These are phyloP conservation scores for Aethes cnicana DNA, from an alignment of 2,888 invertebrate genomes.

Conservation along the genomic window DNA sequence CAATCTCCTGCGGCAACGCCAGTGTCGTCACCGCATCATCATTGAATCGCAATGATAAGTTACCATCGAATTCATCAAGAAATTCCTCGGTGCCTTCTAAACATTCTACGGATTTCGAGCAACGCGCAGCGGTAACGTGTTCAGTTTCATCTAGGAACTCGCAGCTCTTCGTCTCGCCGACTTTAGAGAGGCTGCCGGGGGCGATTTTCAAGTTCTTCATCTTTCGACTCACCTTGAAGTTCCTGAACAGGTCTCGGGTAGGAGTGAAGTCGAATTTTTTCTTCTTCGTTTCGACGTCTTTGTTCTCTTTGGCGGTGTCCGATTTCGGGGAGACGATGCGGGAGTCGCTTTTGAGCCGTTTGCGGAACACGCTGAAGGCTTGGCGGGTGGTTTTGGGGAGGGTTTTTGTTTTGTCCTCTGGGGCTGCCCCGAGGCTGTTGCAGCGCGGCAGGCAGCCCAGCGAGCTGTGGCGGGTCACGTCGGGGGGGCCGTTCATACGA, in stretches of 20 bases:
- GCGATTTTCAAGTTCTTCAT: slow-evolving; percentile 67
- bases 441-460: slow-evolving; percentile 59
- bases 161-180: slow-evolving; percentile 71
- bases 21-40: slow-evolving; percentile 57
- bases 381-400: slow-evolving; percentile 54
- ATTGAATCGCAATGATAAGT: slow-evolving; percentile 60
- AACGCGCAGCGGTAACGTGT: slow-evolving; percentile 55
- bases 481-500: slow-evolving; percentile 29
- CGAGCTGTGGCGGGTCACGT: slow-evolving; percentile 60
- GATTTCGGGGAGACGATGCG: slow-evolving; percentile 65
- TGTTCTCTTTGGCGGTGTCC: slow-evolving; percentile 63
- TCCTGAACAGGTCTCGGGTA: slow-evolving; percentile 72
- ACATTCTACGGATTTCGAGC: slow-evolving; percentile 72
- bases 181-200: slow-evolving; percentile 49
- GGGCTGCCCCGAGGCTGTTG: slow-evolving; percentile 33
- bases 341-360: slow-evolving; percentile 78
- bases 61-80: slow-evolving; percentile 51
- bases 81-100: slow-evolving; percentile 54
- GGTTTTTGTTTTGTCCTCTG: slow-evolving; percentile 37
- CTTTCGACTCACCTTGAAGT: slow-evolving; percentile 70
- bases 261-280: slow-evolving; percentile 78
- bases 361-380: slow-evolving; percentile 65
- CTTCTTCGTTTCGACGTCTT: slow-evolving; percentile 70
- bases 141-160: slow-evolving; percentile 69
- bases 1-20: slow-evolving; percentile 65